A percentile compares a stretch with the other conserved stretches of the same genome.
phyloP scores from a whole-genome alignment of 2,888 invertebrate species.

The Philhelius pedissequus region DNA sequence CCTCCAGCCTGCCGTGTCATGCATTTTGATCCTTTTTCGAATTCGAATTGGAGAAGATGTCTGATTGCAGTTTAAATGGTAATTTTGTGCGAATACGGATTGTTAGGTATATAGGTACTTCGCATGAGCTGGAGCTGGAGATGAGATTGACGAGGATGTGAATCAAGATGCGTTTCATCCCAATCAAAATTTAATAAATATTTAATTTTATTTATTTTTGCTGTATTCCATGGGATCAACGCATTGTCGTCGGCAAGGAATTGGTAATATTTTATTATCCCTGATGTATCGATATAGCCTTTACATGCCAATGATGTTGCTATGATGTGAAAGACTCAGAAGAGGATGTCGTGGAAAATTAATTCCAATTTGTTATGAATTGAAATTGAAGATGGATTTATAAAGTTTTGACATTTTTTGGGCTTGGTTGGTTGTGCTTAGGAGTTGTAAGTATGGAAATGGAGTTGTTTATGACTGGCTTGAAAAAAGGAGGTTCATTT shows the following conservation, averaged over 20 bases:
- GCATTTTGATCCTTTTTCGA: conserved; percentile 11
- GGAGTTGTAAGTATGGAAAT: no score
- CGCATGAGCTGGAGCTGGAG: not conserved
- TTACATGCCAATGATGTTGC: not conserved
- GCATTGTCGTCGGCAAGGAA: not conserved
- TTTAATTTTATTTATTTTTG: conserved; percentile 59
- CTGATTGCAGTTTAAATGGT: conserved; percentile 69
- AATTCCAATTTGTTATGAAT: conserved; percentile 69
- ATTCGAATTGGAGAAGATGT: conserved; percentile 37
- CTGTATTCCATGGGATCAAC: conserved; percentile 12
- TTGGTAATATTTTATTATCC: conserved; percentile 55
- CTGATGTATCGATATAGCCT: not conserved
- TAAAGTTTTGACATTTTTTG: conserved; percentile 40
- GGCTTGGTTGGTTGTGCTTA: not conserved
- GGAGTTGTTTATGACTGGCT: not conserved
- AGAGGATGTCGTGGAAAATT: conserved; percentile 57
- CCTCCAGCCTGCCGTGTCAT: not conserved
- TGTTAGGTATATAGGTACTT: conserved; percentile 46
- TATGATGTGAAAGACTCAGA: conserved; percentile 44
- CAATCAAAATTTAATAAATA: conserved; percentile 69
- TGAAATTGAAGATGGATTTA: conserved; percentile 61
- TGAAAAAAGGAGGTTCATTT: not conserved
- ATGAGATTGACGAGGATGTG: not conserved
- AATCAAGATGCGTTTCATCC: conserved; percentile 59
- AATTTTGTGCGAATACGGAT: conserved; percentile 65